A percentile compares a stretch with the other conserved stretches of the same genome.
These are phyloP conservation scores for Orycteropus afer DNA, from an alignment of 2,113 vertebrate genomes.

Conservation along the genomic window DNA sequence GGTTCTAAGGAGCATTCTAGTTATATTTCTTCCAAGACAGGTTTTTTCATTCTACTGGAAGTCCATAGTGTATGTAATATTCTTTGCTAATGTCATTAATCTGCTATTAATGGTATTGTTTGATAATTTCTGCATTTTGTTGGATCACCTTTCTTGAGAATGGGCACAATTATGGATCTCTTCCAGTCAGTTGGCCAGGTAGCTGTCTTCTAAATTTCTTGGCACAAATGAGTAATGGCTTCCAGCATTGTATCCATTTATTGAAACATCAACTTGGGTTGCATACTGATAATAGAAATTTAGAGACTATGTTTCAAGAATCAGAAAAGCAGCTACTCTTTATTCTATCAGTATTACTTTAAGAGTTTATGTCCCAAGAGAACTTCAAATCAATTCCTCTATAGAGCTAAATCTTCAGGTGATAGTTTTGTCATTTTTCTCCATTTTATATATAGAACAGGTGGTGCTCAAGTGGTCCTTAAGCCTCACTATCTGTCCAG, in stretches of 20 bases:
- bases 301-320: not conserved
- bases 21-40: no score
- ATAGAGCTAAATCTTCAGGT: constrained; percentile 69
- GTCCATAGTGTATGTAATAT: no score
- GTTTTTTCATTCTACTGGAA: no score
- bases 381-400: constrained; percentile 48
- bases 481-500: constrained; percentile 25
- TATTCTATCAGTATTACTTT: constrained; percentile 54
- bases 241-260: not conserved
- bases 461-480: constrained; percentile 35
- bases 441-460: constrained; percentile 60
- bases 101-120: not conserved
- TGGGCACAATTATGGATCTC: not conserved
- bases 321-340: constrained; percentile 62
- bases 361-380: constrained; percentile 44
- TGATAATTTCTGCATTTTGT: not conserved
- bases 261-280: not conserved
- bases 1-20: no score
- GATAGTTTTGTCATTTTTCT: constrained; percentile 58
- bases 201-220: not conserved
- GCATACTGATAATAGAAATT: not conserved
- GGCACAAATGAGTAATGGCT: not conserved
- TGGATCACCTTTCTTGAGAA: not conserved
- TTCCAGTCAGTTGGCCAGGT: not conserved
- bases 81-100: no score